Evolutionary conservation across 2,888 invertebrate genomes (phyloP), one percentile per base, ranked within the genome.

Genomic region (Amorpha juglandis): DNA sequence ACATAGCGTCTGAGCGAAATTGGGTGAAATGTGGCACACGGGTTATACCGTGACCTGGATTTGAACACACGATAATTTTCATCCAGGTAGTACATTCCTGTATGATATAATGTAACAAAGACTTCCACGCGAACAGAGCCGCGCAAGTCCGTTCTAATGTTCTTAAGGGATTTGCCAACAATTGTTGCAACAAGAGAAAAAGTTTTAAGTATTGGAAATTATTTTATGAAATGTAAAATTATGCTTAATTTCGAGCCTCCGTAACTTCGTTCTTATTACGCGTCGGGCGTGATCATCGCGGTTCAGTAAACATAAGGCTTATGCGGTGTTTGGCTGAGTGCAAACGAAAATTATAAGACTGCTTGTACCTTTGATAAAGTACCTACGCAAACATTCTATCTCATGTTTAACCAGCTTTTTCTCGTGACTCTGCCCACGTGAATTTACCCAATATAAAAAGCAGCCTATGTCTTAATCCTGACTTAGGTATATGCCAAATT

Each of bases 221-320:
- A 58, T 58, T 58, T 58, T 58, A 38, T 38, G 42, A 58, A 58
- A 58, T 58, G 58, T 58, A 42, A 58, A 58, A 58, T 58, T 42
- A 58, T 58, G 38, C 58, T 58, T 16, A 58, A 58, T 58, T 58
- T 58, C 19, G 19, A 38, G 42, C 58, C 42, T 58, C 58, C 11
- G 35, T 6, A 19, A 58, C 58, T 42, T 38, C 38, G 35, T 42
- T 58, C 38, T 19, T 58, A 42, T 42, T 42, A 6, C 58, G 58
- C 58, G 19, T 19, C 38, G 42, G 42, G 58, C 19, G 58, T 16
- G 38, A 58, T 58, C 58, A 38, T 58, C 12, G 42, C 58, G 19
- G 58, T 42, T 58, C 58, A 42, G 42, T 16, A 58, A 58, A 58
- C 42, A 58, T 42, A 42, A 58, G 58, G 9, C 58, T 16, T 38